phyloP scores from a whole-genome alignment of 2,888 invertebrate genomes.

The Sarcophaga rosellei region DNA sequence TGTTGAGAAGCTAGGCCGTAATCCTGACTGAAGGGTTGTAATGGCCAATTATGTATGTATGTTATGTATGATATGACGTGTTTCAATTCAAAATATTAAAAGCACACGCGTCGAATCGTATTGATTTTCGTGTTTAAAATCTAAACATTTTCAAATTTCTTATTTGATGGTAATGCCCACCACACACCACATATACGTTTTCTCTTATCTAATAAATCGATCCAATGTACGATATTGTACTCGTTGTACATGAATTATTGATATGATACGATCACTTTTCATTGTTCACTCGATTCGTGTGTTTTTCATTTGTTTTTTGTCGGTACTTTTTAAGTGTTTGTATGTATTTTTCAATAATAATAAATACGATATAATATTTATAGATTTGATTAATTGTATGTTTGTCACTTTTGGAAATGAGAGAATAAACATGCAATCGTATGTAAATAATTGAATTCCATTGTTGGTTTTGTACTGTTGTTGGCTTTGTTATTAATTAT shows the following conservation, averaged over 20 bases:
- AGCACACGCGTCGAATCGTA: too few species aligned
- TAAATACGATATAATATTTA: background rate
- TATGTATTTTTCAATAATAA: background rate
- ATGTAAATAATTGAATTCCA: constrained; percentile 45
- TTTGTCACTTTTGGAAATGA: constrained; percentile 54
- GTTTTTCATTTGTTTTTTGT: constrained; percentile 6
- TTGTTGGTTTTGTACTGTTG: constrained; percentile 31
- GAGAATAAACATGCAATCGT: constrained; percentile 38
- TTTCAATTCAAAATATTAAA: too few species aligned
- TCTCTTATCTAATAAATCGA: constrained; percentile 23
- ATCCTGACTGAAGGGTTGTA: too few species aligned
- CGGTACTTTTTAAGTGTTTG: constrained; percentile 39
- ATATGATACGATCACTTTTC: constrained; percentile 15
- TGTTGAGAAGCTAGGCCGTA: too few species aligned
- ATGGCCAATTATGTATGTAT: too few species aligned
- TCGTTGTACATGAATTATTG: background rate
- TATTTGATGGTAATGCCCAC: background rate
- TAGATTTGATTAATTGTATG: constrained; percentile 58
- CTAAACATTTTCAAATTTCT: too few species aligned
- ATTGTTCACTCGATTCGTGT: constrained; percentile 23
- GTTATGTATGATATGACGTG: too few species aligned
- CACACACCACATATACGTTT: background rate
- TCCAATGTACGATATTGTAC: constrained; percentile 3
- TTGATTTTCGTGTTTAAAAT: too few species aligned
- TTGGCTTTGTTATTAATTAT: constrained; percentile 29